Percentiles rank a stretch among this genome's conserved stretches.
Evolutionary conservation across 2,888 invertebrate species (phyloP).

Genomic region (Athalia cordata): DNA sequence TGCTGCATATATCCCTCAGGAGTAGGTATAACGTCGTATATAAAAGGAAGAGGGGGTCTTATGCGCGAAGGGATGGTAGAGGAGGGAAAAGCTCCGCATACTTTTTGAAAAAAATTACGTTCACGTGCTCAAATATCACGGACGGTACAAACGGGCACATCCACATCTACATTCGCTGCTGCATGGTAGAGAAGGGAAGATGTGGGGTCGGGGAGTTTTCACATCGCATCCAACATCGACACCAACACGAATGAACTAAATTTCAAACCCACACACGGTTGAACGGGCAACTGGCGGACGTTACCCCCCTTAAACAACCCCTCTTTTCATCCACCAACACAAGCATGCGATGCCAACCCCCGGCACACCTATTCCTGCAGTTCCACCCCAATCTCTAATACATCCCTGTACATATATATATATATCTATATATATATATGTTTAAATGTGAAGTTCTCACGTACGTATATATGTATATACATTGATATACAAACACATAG

Average conservation of each 20-base stretch:
- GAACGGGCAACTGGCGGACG: constrained; percentile 23
- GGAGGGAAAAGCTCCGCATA: neutral
- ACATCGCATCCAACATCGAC: constrained; percentile 8
- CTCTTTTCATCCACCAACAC: constrained; percentile 20
- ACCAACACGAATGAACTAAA: constrained; percentile 55
- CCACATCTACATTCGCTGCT: constrained; percentile 4
- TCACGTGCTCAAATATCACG: constrained; percentile 10
- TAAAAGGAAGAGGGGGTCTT: neutral
- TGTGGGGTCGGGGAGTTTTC: neutral
- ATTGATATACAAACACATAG: too few relatives aligned
- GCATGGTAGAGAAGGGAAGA: neutral
- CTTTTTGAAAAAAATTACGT: constrained; percentile 9
- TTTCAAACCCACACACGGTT: constrained; percentile 58
- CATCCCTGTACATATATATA: neutral
- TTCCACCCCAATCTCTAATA: constrained; percentile 15
- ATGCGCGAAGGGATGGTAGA: neutral
- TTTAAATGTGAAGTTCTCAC: too few relatives aligned
- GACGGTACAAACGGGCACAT: neutral
- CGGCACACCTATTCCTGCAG: constrained; percentile 1
- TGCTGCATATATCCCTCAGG: too few relatives aligned
- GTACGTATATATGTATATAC: too few relatives aligned
- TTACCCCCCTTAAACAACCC: constrained; percentile 7
- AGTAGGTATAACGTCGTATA: too few relatives aligned
- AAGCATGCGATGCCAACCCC: neutral
- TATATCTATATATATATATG: too few relatives aligned